phyloP scores from a whole-genome alignment of 2,797 vertebrate genomes.

The Myotis planiceps region DNA sequence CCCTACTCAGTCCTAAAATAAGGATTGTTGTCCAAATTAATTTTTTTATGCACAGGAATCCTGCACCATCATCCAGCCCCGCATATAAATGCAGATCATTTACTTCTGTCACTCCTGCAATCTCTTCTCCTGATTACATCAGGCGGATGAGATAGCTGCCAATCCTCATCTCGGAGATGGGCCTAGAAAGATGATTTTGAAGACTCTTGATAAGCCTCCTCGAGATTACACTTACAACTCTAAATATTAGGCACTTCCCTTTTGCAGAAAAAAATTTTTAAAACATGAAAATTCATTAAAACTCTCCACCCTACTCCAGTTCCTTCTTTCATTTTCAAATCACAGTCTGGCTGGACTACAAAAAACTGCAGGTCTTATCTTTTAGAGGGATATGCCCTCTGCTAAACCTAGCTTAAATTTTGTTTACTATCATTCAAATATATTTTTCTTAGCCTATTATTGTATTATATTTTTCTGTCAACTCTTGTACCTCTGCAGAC shows the following conservation, averaged over 20 bases:
- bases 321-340: neutral
- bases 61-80: neutral
- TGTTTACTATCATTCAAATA: neutral
- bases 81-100: neutral
- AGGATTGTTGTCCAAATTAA: neutral
- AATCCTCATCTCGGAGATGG: neutral
- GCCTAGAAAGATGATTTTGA: neutral
- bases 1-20: neutral
- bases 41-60: neutral
- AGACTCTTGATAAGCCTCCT: conserved; percentile 28
- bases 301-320: neutral
- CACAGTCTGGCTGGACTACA: neutral
- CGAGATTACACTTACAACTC: neutral
- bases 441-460: neutral
- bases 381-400: neutral
- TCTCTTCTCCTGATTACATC: neutral
- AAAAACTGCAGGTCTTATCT: neutral
- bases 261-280: neutral
- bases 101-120: neutral
- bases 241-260: neutral
- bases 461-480: neutral
- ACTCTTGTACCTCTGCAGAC: neutral
- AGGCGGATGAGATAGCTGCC: neutral
- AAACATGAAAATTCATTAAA: neutral
- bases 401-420: neutral